Base-by-base conservation (phyloP, 2,888 invertebrate genomes). In the Thereva nobilitata region DNA sequence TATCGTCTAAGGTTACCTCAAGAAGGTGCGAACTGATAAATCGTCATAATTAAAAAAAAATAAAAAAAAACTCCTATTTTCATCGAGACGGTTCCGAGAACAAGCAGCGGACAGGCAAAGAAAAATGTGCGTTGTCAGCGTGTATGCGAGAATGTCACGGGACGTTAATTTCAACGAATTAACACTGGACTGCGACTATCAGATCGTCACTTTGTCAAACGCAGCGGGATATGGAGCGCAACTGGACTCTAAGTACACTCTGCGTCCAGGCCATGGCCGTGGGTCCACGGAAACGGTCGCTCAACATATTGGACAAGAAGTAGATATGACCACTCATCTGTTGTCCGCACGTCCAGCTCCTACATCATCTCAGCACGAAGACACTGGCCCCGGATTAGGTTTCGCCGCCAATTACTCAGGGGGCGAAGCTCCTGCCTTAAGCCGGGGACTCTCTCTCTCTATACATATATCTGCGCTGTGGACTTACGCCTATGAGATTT, bases 131-230 rank as follows among this genome's bases (percentile, higher is more conserved):
- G 41, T 45, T 69, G 69, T 67, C 64, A 67, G 52, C 67, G 50
- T 41, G 50, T 64, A 66, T 54, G 53, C 64, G 40, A 47, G 64
- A 63, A 64, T 66, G 66, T 69, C 69, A 67, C 69, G 72, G 72
- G 70, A 72, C 68, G 72, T 72, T 73, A 73, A 73, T 73, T 70
- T 70, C 67, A 68, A 67, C 73, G 72, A 72, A 71, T 71, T 72
- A 72, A 72, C 71, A 71, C 72, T 71, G 53, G 49, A 44, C 47
- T 45, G 55, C 12, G 53, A 63, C 61, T 59, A 71, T 72, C 72
- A 73, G 72, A 72, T 71, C 72, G 71, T 72, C 73, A 73, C 72
- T 73, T 73, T 73, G 72, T 73, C 73, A 73, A 70, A 69, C 71
- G 66, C 73, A 70, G 73, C 73, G 61, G 71, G 73, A 70, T 68